Conservation (phyloP, 2,113 vertebrate species). For the Phaetusa simplex region DNA sequence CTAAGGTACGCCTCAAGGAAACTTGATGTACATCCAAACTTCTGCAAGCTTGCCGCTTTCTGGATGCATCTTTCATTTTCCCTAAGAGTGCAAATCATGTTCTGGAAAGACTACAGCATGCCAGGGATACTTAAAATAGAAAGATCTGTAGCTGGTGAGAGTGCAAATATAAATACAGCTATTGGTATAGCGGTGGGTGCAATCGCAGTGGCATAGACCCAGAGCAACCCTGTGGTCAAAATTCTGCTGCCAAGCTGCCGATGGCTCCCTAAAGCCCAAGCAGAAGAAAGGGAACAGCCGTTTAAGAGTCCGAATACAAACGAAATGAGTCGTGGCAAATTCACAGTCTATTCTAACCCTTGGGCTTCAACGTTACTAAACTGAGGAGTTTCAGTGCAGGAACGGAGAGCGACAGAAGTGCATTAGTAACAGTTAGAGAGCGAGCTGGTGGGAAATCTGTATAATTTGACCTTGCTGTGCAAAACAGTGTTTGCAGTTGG, state of each 20-base stretch:
- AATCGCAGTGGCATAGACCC: not conserved
- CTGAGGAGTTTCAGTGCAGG: not conserved
- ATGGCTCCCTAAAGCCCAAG: not conserved
- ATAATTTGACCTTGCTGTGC: not conserved
- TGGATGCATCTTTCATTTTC: slow-evolving; percentile 37
- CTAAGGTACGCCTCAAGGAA: slow-evolving; percentile 27
- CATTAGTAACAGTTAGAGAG: not conserved
- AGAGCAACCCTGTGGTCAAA: not conserved
- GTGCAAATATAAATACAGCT: slow-evolving; percentile 48
- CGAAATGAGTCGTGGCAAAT: not conserved
- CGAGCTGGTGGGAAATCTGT: not conserved
- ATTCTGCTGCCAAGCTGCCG: not conserved
- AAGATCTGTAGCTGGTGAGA: slow-evolving; percentile 23
- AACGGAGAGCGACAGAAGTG: not conserved
- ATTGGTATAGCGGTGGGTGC: not conserved
- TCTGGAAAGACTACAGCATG: slow-evolving; percentile 49
- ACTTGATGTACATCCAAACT: slow-evolving; percentile 64
- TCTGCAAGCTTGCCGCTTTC: slow-evolving; percentile 55
- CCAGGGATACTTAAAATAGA: slow-evolving; percentile 57
- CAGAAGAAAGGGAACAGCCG: not conserved
- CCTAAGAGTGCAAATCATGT: slow-evolving; percentile 40
- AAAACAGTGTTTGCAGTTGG: not conserved
- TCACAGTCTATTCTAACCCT: not conserved
- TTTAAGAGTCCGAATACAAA: not conserved
- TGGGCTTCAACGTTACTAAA: not conserved